phyloP scores from a whole-genome alignment of 2,797 vertebrate genomes.

The Artibeus lituratus region DNA sequence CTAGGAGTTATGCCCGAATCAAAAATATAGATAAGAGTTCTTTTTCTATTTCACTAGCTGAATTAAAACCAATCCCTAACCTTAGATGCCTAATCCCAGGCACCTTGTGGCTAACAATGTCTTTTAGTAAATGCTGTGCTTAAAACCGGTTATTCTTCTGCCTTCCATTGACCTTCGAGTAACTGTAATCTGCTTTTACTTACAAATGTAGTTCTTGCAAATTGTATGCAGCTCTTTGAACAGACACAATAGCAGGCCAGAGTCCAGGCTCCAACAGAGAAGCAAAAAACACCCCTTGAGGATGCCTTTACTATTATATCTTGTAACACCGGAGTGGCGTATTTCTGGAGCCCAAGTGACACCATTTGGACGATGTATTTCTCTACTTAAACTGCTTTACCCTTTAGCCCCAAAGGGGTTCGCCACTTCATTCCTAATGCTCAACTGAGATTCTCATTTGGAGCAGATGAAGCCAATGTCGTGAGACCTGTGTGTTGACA shows the following conservation, averaged over 20 bases:
- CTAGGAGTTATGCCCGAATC: neutral
- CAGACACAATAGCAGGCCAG: neutral
- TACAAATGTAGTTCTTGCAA: constrained; percentile 51
- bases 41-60: neutral
- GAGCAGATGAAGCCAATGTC: neutral
- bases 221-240: constrained; percentile 28
- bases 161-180: constrained; percentile 49
- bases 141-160: constrained; percentile 11
- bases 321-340: neutral
- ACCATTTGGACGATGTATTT: neutral
- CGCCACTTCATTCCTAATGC: neutral
- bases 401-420: neutral
- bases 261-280: neutral
- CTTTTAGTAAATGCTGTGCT: neutral
- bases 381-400: neutral
- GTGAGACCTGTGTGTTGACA: neutral
- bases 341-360: neutral
- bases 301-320: neutral
- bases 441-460: neutral
- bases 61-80: constrained; percentile 36
- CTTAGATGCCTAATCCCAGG: neutral
- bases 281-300: neutral
- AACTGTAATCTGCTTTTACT: constrained; percentile 41
- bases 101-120: neutral
- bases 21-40: neutral